phyloP scores from a whole-genome alignment of 2,888 invertebrate genomes.

The Molorchus minor region DNA sequence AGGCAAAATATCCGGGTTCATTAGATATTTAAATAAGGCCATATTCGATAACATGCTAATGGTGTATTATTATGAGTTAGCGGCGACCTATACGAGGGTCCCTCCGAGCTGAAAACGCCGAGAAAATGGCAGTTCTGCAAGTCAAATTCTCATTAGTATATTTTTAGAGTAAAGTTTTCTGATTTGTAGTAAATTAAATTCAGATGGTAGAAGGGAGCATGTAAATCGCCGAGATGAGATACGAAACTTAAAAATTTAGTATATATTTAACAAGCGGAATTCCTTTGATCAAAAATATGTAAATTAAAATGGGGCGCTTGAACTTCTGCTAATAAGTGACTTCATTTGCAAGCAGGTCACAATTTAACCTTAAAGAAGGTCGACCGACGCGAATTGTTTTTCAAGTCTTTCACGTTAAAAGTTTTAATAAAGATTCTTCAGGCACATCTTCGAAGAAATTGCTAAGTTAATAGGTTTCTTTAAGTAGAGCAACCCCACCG shows the following conservation, averaged over 20 bases:
- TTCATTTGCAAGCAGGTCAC: constrained; percentile 46
- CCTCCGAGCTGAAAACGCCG: constrained; percentile 33
- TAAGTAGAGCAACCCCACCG: too few species aligned
- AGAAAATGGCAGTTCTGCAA: constrained; percentile 51
- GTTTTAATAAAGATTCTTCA: constrained; percentile 12
- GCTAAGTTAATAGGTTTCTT: neutral
- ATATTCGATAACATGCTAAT: constrained; percentile 58
- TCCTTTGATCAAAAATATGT: constrained; percentile 59
- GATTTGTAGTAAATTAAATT: constrained; percentile 55
- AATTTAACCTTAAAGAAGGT: constrained; percentile 46
- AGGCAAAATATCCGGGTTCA: constrained; percentile 52
- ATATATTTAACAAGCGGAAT: constrained; percentile 55
- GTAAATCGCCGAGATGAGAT: constrained; percentile 52
- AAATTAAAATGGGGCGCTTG: constrained; percentile 46
- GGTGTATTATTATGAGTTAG: constrained; percentile 56
- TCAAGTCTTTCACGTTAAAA: constrained; percentile 35
- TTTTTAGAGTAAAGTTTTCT: constrained; percentile 52
- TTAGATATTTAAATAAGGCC: constrained; percentile 58
- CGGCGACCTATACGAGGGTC: constrained; percentile 36
- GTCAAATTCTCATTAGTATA: constrained; percentile 52
- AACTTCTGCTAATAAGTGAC: constrained; percentile 28
- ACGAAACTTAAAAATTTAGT: constrained; percentile 45
- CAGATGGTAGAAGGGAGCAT: constrained; percentile 46
- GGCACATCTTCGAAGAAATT: neutral
- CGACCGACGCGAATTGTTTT: constrained; percentile 49